phyloP scores from a whole-genome alignment of 1,140 invertebrate species.

The Thalassaphorura encarpata region DNA sequence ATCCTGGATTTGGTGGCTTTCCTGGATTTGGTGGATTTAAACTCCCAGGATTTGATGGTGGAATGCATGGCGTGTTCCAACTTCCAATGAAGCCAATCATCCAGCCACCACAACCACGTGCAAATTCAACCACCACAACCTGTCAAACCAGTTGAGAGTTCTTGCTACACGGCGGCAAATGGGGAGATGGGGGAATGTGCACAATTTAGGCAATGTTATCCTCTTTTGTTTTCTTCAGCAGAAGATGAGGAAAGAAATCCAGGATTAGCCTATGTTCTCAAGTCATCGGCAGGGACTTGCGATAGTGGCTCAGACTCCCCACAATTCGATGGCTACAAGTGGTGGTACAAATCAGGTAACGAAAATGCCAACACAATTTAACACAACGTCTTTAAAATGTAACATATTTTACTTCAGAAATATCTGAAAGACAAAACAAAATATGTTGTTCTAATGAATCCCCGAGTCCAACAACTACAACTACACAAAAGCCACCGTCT shows the following conservation, averaged over 20 bases:
- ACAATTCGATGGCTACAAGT: neutral
- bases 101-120: neutral
- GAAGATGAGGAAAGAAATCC: slow-evolving; percentile 9
- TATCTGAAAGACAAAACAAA: neutral
- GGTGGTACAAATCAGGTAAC: neutral
- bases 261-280: slow-evolving; percentile 8
- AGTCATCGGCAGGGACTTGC: slow-evolving; percentile 6
- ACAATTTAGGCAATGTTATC: slow-evolving; percentile 63
- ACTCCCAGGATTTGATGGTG: neutral
- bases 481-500: neutral
- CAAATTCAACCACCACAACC: neutral
- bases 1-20: neutral
- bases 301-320: neutral
- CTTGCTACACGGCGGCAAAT: slow-evolving; percentile 37
- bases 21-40: slow-evolving; percentile 5
- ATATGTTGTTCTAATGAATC: neutral
- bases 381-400: too few species aligned
- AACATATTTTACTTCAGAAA: neutral
- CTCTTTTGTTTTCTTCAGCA: slow-evolving; percentile 32
- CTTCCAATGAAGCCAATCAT: neutral
- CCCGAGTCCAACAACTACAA: neutral
- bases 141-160: neutral
- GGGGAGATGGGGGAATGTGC: slow-evolving; percentile 60
- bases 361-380: neutral
- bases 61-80: too few species aligned